phyloP scores from a whole-genome alignment of 2,888 invertebrate genomes.

The Spatulosminthurus flaviceps region DNA sequence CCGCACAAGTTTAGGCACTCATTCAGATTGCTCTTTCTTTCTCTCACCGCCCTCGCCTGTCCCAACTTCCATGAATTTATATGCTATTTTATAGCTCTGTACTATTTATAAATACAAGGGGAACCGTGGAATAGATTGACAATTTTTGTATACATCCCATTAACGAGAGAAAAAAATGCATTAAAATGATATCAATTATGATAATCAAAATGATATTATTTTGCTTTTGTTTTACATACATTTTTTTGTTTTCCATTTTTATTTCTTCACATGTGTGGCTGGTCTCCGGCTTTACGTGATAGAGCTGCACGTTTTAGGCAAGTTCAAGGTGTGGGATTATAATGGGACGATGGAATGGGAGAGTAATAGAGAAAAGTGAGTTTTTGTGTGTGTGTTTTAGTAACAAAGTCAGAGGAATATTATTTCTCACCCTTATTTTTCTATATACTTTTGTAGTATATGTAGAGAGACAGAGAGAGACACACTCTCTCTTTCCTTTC shows the following conservation, averaged over 20 bases:
- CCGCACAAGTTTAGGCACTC: slow-evolving; percentile 48
- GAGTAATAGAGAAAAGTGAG: background rate
- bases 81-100: background rate
- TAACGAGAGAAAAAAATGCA: too few relatives aligned
- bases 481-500: slow-evolving; percentile 22
- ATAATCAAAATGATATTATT: too few relatives aligned
- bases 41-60: slow-evolving; percentile 5
- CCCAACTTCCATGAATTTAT: background rate
- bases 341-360: background rate
- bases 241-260: too few relatives aligned
- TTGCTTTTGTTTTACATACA: too few relatives aligned
- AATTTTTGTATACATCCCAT: too few relatives aligned
- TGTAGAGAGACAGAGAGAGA: slow-evolving; percentile 39
- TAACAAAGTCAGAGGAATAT: background rate
- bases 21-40: slow-evolving; percentile 37
- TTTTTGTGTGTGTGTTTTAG: too few relatives aligned
- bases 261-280: too few relatives aligned
- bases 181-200: too few relatives aligned
- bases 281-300: too few relatives aligned
- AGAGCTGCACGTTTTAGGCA: too few relatives aligned
- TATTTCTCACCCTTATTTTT: background rate
- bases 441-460: too few relatives aligned
- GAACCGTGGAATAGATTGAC: too few relatives aligned
- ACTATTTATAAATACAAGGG: background rate
- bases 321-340: background rate